Conservation (phyloP, 1,140 invertebrate species). For the Macrobrachium nipponense region DNA sequence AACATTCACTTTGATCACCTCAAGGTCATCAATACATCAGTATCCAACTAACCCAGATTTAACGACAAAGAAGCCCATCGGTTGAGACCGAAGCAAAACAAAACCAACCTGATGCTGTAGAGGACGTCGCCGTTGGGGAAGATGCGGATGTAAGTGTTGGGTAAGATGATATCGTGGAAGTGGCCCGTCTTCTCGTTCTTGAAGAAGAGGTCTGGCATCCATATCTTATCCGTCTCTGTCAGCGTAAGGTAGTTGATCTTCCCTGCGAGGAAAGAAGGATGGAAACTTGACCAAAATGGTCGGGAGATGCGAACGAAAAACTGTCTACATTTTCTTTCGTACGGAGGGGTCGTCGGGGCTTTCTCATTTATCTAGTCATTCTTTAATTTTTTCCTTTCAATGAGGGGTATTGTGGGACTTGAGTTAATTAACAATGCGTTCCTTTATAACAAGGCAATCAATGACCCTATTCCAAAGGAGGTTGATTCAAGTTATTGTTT, state of each 20-base stretch:
- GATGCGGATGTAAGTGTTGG: constrained; percentile 96
- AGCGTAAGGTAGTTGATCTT: constrained; percentile 90
- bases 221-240: constrained; percentile 90
- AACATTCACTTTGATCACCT: no score
- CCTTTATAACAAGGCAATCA: no score
- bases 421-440: no score
- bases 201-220: constrained; percentile 98
- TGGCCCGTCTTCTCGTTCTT: constrained; percentile 94
- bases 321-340: not conserved
- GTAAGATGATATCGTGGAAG: constrained; percentile 97
- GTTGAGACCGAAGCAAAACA: not conserved
- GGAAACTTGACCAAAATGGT: not conserved
- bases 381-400: no score
- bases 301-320: not conserved
- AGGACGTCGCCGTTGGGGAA: constrained; percentile 94
- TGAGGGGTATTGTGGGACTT: no score
- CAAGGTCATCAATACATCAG: no score
- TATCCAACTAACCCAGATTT: no score
- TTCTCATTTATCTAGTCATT: no score
- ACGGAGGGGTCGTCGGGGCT: no score
- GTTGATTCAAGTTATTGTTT: no score
- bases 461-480: no score
- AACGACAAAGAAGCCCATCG: no score
- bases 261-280: constrained; percentile 71
- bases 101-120: constrained; percentile 88